phyloP scores from a whole-genome alignment of 2,113 vertebrate species.

The Centrocercus urophasianus region DNA sequence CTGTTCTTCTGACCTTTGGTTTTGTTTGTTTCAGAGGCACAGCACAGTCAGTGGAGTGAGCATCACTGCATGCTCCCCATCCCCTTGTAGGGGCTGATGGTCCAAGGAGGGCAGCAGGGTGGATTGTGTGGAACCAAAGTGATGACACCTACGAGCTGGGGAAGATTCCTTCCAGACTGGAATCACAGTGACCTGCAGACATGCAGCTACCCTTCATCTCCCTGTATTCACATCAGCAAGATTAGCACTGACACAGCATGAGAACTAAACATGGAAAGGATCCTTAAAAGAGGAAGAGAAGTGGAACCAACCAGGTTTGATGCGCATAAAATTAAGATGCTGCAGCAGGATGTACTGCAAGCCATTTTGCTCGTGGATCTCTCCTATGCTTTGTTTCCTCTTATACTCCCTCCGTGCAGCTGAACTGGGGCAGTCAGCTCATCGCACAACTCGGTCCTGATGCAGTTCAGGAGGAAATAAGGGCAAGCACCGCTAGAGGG shows the following conservation, averaged over 20 bases:
- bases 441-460: fast-evolving
- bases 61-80: not conserved
- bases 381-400: not conserved
- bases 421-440: not conserved
- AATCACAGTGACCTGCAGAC: not conserved
- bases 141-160: not conserved
- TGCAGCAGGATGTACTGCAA: not conserved
- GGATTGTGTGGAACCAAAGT: not conserved
- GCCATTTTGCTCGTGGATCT: not conserved
- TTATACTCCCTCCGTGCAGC: not conserved
- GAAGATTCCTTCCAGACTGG: not conserved
- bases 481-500: constrained; percentile 49
- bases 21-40: not conserved
- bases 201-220: not conserved
- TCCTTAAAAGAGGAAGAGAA: not conserved
- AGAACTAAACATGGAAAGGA: not conserved
- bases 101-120: not conserved
- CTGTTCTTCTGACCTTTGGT: not conserved
- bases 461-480: not conserved
- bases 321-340: not conserved
- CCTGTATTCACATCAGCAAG: not conserved
- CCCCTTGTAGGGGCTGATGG: not conserved
- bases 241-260: not conserved
- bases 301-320: not conserved
- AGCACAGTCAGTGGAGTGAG: not conserved